Evolutionary conservation across 2,113 vertebrate genomes (phyloP), one percentile per base, ranked within the genome.

Genomic region (Pelodiscus sinensis): DNA sequence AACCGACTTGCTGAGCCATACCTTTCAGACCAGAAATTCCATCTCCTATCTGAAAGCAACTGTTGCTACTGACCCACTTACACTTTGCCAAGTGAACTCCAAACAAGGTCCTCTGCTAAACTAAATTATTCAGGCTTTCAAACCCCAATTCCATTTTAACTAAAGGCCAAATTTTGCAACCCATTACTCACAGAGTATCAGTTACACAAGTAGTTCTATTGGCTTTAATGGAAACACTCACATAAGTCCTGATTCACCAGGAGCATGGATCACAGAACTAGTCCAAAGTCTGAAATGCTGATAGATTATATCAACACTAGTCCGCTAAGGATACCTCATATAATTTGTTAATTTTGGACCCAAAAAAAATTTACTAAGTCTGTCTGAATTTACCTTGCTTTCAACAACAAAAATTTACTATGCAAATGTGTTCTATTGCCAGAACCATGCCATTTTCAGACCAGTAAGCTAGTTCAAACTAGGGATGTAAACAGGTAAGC

Each of bases 341-440:
- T 11, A 75, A 13, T 77, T 12, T 7, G 13, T 0, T n/a, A 9
- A 31, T 85, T 58, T 13, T 79, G 15, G 44, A 44, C 44, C 4
- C 44, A 1, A 4, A 6, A 12, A 38, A 68, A 3, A 38, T 0
- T n/a, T 31, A 9, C 24, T 5, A 50, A n/a, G 71, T 16, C 55
- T 54, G 25, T 13, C n/a, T 2, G 52, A 60, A 4, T 18, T 6
- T 22, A 82, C 15, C 12, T 1, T 31, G 3, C 16, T 50, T 4
- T 14, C 54, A 1, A 3, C 50, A 15, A 2, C 3, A 0, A 38
- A 4, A 84, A 85, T 11, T 65, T 7, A 84, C 4, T 0, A 79
- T 9, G 7, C 15, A 87, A 56, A 79, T 35, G 19, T 90, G 38
- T 25, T 44, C 73, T 50, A 13, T 22, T 75, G 95, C 9, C 52